Percentiles rank a stretch among this genome's conserved stretches.
Conservation (phyloP, 2,797 vertebrate species). For the Synaphobranchus kaupii region DNA sequence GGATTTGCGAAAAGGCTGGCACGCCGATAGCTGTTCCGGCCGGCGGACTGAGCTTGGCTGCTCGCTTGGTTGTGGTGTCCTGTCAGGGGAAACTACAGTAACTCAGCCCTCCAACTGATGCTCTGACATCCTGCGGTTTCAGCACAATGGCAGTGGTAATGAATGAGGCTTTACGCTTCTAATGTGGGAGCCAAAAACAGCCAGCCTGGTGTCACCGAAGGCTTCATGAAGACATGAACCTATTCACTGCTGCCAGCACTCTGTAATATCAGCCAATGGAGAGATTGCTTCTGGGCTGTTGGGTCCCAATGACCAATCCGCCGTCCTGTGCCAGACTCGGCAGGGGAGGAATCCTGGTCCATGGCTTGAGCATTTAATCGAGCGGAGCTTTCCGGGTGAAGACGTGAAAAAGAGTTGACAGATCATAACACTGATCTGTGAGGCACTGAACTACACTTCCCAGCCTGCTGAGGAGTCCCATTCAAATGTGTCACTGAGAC, state of each 20-base stretch:
- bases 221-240: not conserved
- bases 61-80: not conserved
- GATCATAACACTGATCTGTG: not conserved
- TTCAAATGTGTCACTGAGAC: not conserved
- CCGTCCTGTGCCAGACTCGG: not conserved
- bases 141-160: not conserved
- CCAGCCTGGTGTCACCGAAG: not conserved
- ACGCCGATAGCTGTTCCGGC: too few species aligned
- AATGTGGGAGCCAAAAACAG: not conserved
- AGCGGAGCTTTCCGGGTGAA: not conserved
- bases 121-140: not conserved
- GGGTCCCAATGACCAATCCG: not conserved
- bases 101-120: not conserved
- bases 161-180: not conserved
- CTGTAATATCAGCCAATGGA: not conserved
- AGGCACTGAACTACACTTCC: not conserved
- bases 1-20: too few species aligned
- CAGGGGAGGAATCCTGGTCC: not conserved
- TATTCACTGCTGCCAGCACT: not conserved
- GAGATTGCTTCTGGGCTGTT: not conserved
- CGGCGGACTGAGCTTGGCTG: too few species aligned
- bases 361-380: not conserved
- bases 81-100: not conserved
- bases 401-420: not conserved
- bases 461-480: not conserved